Base-by-base conservation (phyloP, 2,113 vertebrate genomes). In the Axis porcinus region DNA sequence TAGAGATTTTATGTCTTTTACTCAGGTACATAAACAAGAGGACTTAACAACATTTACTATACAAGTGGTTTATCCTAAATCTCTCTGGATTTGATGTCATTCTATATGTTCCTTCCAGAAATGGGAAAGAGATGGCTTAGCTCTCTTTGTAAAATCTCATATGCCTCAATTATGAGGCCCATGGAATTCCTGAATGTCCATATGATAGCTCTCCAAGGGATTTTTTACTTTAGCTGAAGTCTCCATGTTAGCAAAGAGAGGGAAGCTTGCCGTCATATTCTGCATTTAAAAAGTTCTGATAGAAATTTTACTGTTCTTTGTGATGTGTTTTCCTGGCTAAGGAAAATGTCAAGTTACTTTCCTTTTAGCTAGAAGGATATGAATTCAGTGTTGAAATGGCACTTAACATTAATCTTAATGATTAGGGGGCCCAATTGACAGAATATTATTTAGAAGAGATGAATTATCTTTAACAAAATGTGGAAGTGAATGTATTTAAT, bases 321-420 rank as follows among this genome's bases (percentile, higher is more conserved):
- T 70, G 57, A 87, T 89, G 58, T 89, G 57, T 55, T 91, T 21
- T 15, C 28, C 27, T 9, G 9, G 19, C 4, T 54, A 67, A 93
- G 81, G 15, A 90, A 82, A 86, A 93, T 88, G 60, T 76, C 79
- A 78, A 43, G 27, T 87, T 60, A 82, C 7, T 95, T 88, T 86
- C 40, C 27, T 79, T 97, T 93, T 94, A 92, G 25, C 14, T 82
- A 40, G 64, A 89, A 82, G 28, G 7, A 43, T 67, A 25, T 90
- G 47, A 96, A 28, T 81, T 93, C 43, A 67, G 12, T 36, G 25
- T 54, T 58, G 47, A 93, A 95, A 85, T 91, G 86, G 55, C 60
- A 33, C 12, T 93, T 78, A 92, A 85, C 21, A 86, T 84, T 92
- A 90, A 90, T 94, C 87, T 36, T 91, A 21, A 95, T 82, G n/a